Percentiles rank a stretch among this genome's conserved stretches.
These are phyloP conservation scores for Lottia gigantea DNA, from an alignment of 2,888 invertebrate species.

Conservation along the genomic window DNA sequence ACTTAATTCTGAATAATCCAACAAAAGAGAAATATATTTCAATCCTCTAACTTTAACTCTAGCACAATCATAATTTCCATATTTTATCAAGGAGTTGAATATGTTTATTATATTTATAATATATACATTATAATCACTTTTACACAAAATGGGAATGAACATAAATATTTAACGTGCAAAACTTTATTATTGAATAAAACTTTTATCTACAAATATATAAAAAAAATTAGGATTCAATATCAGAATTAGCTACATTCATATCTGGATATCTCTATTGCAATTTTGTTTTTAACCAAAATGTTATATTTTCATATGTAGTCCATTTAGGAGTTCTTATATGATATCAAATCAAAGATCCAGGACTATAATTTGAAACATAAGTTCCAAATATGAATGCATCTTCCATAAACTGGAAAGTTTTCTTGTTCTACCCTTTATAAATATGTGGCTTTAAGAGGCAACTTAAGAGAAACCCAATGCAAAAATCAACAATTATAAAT, in stretches of 20 bases:
- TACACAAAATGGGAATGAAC: slow-evolving; percentile 1
- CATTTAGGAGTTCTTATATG: too few species aligned
- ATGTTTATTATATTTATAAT: background rate
- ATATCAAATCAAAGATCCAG: too few species aligned
- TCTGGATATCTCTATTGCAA: too few species aligned
- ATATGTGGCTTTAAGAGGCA: too few species aligned
- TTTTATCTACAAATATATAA: slow-evolving; percentile 9
- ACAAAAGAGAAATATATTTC: background rate
- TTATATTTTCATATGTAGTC: too few species aligned
- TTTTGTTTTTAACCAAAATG: too few species aligned
- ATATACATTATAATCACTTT: background rate
- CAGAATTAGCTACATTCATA: too few species aligned
- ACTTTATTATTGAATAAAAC: background rate
- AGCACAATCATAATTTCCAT: background rate
- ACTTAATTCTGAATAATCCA: background rate
- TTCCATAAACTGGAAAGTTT: too few species aligned
- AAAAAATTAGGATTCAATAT: background rate
- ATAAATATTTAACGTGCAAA: slow-evolving; percentile 7
- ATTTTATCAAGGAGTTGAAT: background rate
- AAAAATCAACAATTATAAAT: too few species aligned
- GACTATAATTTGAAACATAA: background rate
- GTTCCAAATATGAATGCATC: background rate
- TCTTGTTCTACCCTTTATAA: too few species aligned
- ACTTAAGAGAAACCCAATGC: too few species aligned
- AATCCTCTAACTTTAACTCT: background rate